Evolutionary conservation across 2,113 vertebrate species (phyloP), one percentile per base, ranked within the genome.

Genomic region (Maccullochella peelii): DNA sequence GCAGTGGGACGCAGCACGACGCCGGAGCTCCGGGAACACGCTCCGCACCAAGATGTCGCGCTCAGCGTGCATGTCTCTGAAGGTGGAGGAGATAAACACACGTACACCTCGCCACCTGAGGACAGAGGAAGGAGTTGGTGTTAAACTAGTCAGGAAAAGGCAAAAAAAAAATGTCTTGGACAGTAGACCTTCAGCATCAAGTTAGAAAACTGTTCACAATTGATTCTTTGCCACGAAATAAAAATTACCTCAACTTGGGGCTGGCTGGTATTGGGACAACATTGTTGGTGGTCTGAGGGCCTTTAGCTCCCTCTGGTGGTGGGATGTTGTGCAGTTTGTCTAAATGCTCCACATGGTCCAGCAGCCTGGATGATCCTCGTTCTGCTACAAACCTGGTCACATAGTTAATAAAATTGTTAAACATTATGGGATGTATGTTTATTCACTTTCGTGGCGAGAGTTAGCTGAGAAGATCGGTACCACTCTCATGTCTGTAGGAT

Each of bases 1-100:
- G 77, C 80, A 87, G 88, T 96, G 94, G 0, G 82, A 80, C 0
- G 96, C 95, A 0, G 92, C 96, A 0, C 95, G 94, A 0, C 96
- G 95, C 4, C 97, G 95, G 36, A 98, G 90, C 72, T 97, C 96
- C 0, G 97, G 97, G 86, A 98, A 95, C 66, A 98, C 94, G 0
- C 86, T 91, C 6, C 94, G 95, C 57, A 97, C 94, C 79, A 98
- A 77, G 67, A 97, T 55, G 86, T 98, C 96, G 0, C 97, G 94
- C 88, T 98, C 97, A 0, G 95, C 94, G 0, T 97, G 96, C 97
- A 98, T 97, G 93, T 98, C 97, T 71, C 96, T 94, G 90, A 98
- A 98, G 10, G 97, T 98, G 79, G 97, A 98, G 14, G 97, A 98
- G 85, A 98, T 94, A 47, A 98, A 98, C 5, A 98, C 92, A 0